phyloP scores from a whole-genome alignment of 2,888 invertebrate genomes.

The Heterodera filipjevi region DNA sequence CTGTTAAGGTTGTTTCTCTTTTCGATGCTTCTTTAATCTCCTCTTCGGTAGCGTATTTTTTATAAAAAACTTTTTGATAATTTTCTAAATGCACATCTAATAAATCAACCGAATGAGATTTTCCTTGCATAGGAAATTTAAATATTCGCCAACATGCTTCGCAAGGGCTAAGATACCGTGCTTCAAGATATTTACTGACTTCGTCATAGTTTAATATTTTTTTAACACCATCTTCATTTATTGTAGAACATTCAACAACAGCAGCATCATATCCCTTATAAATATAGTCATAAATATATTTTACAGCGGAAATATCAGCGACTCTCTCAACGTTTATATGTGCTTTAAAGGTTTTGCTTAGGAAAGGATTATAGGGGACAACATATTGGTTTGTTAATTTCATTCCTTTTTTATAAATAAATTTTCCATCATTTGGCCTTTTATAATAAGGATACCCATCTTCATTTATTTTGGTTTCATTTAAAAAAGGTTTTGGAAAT shows the following conservation, averaged over 20 bases:
- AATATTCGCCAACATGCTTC: conserved; percentile 63
- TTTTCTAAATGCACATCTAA: conserved; percentile 65
- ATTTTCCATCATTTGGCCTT: background rate
- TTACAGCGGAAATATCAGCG: conserved; percentile 48
- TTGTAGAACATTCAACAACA: conserved; percentile 26
- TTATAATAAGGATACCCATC: background rate
- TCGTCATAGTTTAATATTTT: conserved; percentile 53
- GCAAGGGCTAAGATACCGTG: conserved; percentile 58
- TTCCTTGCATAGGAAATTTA: conserved; percentile 55
- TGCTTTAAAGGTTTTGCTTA: conserved; percentile 60
- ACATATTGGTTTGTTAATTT: conserved; percentile 39
- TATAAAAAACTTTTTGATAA: conserved; percentile 46
- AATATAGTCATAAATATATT: conserved; percentile 64
- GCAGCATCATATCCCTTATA: conserved; percentile 57
- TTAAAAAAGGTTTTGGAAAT: background rate
- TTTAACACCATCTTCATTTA: background rate
- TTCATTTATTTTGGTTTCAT: background rate
- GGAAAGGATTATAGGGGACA: conserved; percentile 48
- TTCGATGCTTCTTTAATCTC: conserved; percentile 35
- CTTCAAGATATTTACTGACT: conserved; percentile 58
- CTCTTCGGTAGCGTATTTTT: conserved; percentile 40
- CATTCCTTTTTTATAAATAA: background rate
- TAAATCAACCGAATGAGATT: conserved; percentile 60
- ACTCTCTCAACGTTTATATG: conserved; percentile 67
- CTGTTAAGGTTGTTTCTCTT: conserved; percentile 22